phyloP scores from a whole-genome alignment of 2,888 invertebrate species.

The Dendrolimus pini region DNA sequence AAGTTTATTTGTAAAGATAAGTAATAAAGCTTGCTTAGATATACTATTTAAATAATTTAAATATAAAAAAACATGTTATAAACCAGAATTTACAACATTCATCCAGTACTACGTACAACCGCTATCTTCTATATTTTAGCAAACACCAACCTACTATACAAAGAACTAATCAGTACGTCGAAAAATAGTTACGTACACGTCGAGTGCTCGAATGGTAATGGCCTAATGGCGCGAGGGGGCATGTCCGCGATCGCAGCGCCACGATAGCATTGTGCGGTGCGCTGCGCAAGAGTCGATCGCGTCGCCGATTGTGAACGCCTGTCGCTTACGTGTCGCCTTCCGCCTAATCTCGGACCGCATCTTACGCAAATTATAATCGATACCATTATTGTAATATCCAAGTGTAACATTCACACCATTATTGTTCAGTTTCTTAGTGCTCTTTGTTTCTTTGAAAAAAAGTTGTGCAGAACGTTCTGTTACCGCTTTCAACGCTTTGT shows the following conservation, averaged over 20 bases:
- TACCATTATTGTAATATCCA: conserved; percentile 75
- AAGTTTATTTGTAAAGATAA: no score
- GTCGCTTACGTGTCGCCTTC: conserved; percentile 71
- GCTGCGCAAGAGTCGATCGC: conserved; percentile 60
- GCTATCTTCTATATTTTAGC: no score
- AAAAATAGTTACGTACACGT: conserved; percentile 51
- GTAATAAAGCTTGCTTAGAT: no score
- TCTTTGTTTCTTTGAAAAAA: conserved; percentile 26
- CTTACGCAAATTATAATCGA: conserved; percentile 77
- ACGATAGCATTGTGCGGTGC: conserved; percentile 71
- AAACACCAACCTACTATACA: conserved; percentile 15
- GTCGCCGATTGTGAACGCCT: conserved; percentile 64
- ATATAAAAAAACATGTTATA: no score
- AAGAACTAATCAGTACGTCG: conserved; percentile 54
- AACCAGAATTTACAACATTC: no score
- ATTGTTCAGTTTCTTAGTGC: conserved; percentile 58
- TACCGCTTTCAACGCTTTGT: conserved; percentile 30
- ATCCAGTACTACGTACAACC: no score
- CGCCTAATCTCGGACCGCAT: conserved; percentile 62
- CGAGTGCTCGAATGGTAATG: conserved; percentile 64
- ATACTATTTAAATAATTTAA: no score
- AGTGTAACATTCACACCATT: conserved; percentile 64
- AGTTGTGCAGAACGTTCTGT: conserved; percentile 13
- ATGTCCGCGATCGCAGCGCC: conserved; percentile 65
- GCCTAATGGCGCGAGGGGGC: conserved; percentile 66